Percentiles rank a stretch among this genome's conserved stretches.
These are phyloP conservation scores for Belonocnema kinseyi DNA, from an alignment of 1,140 invertebrate species.

Conservation along the genomic window DNA sequence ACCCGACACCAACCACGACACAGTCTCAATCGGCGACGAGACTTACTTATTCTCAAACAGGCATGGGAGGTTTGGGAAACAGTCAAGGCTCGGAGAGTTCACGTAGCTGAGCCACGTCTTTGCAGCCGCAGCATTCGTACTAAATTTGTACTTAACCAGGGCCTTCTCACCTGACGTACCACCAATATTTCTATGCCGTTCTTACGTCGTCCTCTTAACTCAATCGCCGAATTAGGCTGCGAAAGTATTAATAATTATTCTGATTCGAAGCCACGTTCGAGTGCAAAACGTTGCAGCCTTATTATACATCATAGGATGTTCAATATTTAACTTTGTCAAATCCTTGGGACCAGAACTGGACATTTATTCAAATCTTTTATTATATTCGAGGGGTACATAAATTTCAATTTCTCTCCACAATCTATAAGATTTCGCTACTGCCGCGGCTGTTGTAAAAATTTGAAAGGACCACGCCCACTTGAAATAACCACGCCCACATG, in stretches of 20 bases:
- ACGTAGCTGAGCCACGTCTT: conserved; percentile 73
- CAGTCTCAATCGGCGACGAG: conserved; percentile 67
- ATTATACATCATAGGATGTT: background rate
- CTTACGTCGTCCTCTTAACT: conserved; percentile 9
- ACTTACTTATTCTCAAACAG: conserved; percentile 65
- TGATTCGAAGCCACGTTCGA: conserved; percentile 15
- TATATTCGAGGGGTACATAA: background rate
- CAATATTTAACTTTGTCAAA: background rate
- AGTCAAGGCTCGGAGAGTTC: conserved; percentile 72
- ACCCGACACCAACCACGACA: conserved; percentile 60
- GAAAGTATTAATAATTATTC: background rate
- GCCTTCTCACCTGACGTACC: conserved; percentile 12
- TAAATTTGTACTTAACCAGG: conserved; percentile 50
- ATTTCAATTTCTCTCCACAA: too few species aligned
- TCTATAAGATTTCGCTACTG: too few species aligned
- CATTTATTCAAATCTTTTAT: background rate
- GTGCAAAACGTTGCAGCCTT: conserved; percentile 19
- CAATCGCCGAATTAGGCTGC: background rate
- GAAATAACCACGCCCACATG: too few species aligned
- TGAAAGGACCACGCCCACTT: too few species aligned
- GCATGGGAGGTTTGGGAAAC: conserved; percentile 69
- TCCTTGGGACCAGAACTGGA: conserved; percentile 17
- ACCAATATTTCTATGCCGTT: conserved; percentile 23
- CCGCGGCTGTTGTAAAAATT: too few species aligned
- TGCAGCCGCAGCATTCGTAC: conserved; percentile 75